phyloP scores from a whole-genome alignment of 2,888 invertebrate species.

The Spilarctia lutea region DNA sequence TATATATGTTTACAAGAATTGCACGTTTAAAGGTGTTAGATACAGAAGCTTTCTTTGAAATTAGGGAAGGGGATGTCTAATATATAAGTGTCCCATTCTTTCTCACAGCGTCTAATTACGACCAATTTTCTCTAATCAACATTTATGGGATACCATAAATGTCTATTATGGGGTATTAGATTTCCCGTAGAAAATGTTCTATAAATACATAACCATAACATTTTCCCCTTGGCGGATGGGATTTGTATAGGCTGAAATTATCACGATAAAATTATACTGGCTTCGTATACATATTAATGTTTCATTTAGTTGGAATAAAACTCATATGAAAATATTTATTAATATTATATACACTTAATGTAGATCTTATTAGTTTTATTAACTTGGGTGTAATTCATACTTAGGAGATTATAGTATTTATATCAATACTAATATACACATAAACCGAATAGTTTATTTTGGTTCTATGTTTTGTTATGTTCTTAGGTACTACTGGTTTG shows the following conservation, averaged over 20 bases:
- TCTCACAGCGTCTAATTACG: conserved; percentile 23
- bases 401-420: neutral
- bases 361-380: neutral
- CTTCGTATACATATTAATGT: neutral
- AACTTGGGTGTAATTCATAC: too few species aligned
- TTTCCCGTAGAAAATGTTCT: conserved; percentile 15
- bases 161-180: conserved; percentile 21
- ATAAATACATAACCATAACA: neutral
- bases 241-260: neutral
- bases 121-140: conserved; percentile 25
- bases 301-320: neutral
- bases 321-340: neutral
- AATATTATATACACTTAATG: too few species aligned
- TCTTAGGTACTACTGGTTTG: too few species aligned
- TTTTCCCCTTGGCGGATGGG: neutral
- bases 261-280: neutral
- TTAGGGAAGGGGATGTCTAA: conserved; percentile 11
- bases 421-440: neutral
- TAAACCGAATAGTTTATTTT: too few species aligned
- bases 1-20: too few species aligned
- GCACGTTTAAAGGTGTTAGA: too few species aligned
- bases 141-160: conserved; percentile 24
- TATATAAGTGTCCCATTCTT: conserved; percentile 25
- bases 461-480: too few species aligned
- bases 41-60: neutral